Base-by-base conservation (phyloP, 2,888 invertebrate species). In the Luperina testacea region DNA sequence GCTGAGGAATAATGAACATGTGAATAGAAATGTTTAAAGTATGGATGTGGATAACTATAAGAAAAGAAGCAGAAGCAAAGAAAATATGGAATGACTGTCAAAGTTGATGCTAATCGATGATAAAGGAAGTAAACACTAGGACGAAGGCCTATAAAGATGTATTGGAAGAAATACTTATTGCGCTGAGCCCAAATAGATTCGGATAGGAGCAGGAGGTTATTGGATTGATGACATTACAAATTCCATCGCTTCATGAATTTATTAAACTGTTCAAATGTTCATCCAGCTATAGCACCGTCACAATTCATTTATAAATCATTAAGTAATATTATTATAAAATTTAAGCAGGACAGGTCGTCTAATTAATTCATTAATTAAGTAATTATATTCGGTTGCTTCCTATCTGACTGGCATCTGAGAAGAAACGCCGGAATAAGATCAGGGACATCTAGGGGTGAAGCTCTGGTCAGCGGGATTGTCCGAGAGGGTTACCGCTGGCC, bases 371-470 rank as follows among this genome's bases (percentile, higher is more conserved):
- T 8, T 74, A 24, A 11, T 59, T 48, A 38, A 38, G 20, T 20
- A 48, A 74, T 75, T 38, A 74, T 38, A 67, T 71, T 53, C 8
- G n/a, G 20, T 45, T 5, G 48, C 38, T 48, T 61, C 51, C 24
- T n/a, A 32, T 45, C 20, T 13, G 15, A 48, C 3, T 38, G 27
- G 48, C 20, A 48, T n/a, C 20, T 38, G n/a, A 38, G 27, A 27
- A 38, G 38, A 48, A 17, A 71, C 6, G 27, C 38, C n/a, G 17
- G 5, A 73, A 75, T 72, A 24, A 17, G 32, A 72, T 45, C 75
- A 72, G 17, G 57, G 17, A 9, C 72, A 42, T 9, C 27, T 15
- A 24, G 24, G 20, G n/a, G 27, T 61, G 20, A 72, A 72, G 45
- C 24, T 51, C 1, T 51, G 5, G n/a, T n/a, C n/a, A n/a, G n/a